Conservation (phyloP, 2,113 vertebrate genomes). For the Cervus canadensis region DNA sequence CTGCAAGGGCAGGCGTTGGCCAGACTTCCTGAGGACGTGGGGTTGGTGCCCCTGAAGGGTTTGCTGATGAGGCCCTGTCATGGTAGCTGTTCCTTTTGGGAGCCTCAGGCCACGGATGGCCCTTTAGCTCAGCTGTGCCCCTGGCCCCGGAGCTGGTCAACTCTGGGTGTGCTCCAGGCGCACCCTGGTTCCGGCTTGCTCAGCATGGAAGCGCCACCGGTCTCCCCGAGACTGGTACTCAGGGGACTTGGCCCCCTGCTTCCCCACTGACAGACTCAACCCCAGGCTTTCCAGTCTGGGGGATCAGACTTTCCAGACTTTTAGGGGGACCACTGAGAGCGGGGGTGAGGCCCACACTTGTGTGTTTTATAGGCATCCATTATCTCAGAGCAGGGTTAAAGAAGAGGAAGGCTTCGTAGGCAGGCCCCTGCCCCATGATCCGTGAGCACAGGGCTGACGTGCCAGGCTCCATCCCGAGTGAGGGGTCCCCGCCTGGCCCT, state of each 20-base stretch:
- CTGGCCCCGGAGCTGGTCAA: not conserved
- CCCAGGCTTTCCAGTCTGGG: not conserved
- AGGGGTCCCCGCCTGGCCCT: not conserved
- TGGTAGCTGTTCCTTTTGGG: no score
- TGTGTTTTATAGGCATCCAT: not conserved
- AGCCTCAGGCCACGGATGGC: not conserved
- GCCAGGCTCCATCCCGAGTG: not conserved
- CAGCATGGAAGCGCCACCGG: rapidly evolving
- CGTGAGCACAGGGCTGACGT: not conserved
- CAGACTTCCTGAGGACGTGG: not conserved
- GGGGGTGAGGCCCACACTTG: rapidly evolving
- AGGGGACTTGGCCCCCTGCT: not conserved
- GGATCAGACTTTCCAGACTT: no score
- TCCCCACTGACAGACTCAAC: not conserved
- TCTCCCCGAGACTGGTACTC: not conserved
- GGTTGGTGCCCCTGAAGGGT: not conserved
- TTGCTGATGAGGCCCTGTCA: not conserved
- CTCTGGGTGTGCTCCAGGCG: not conserved
- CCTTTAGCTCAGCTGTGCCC: not conserved
- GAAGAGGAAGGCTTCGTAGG: not conserved
- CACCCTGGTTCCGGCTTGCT: not conserved
- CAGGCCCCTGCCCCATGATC: no score
- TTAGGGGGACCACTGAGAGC: rapidly evolving
- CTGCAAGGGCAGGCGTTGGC: not conserved
- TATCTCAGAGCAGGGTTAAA: not conserved